Evolutionary conservation across 37 sponge, comb jelly and placozoan genomes (phyloP).

Genomic region (Theonella swinhoei): DNA sequence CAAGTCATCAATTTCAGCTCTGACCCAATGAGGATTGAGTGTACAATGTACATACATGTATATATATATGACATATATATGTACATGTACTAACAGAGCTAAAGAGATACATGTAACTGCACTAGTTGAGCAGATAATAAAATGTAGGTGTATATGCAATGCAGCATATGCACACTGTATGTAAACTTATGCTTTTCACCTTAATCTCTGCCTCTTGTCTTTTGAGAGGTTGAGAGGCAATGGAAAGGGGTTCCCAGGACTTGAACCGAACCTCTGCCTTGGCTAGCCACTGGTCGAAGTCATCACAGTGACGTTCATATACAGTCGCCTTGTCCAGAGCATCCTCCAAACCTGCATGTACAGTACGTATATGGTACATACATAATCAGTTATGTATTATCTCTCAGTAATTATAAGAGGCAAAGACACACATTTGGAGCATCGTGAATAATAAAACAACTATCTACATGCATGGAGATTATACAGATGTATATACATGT

Average conservation of each 20-base stretch:
- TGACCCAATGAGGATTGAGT: no score
- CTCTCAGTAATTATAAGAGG: background rate
- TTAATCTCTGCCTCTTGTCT: constrained; percentile 32
- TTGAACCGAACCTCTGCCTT: constrained; percentile 31
- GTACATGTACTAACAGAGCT: no score
- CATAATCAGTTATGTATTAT: background rate
- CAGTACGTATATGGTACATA: background rate
- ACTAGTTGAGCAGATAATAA: no score
- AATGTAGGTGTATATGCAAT: no score
- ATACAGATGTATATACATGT: background rate
- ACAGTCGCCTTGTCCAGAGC: constrained; percentile 39
- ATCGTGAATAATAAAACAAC: background rate
- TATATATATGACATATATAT: no score
- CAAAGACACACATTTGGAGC: no score
- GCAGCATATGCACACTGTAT: no score
- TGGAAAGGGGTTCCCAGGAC: constrained; percentile 23
- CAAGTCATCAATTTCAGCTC: background rate
- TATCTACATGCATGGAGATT: background rate
- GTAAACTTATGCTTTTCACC: no score
- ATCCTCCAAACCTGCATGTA: constrained; percentile 29
- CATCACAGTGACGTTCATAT: constrained; percentile 35
- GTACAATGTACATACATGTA: no score
- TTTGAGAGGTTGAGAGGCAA: constrained; percentile 66
- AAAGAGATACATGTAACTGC: no score
- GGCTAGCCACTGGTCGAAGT: constrained; percentile 60